These are phyloP conservation scores for Phanerotoma sp. DNA, from an alignment of 2,888 invertebrate species.

Conservation along the genomic window DNA sequence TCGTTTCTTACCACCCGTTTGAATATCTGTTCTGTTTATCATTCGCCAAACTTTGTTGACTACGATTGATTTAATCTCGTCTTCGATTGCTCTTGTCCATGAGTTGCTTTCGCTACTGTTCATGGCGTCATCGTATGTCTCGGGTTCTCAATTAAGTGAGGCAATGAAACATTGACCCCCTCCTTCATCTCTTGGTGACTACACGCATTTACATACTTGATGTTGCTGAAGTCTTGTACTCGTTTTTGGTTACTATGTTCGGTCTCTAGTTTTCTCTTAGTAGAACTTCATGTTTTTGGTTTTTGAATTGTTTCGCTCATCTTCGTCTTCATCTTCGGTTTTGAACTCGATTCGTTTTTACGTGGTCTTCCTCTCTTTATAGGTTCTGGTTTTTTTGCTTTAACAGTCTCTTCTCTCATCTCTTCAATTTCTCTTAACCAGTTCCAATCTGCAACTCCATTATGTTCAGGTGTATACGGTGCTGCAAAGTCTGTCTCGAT, in stretches of 20 bases:
- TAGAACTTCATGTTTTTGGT: conserved; percentile 15
- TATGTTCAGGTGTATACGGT: conserved; percentile 27
- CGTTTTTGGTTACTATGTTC: background rate
- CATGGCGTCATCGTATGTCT: conserved; percentile 23
- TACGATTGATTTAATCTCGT: conserved; percentile 25
- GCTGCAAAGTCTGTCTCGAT: conserved; percentile 17
- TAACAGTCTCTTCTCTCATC: background rate
- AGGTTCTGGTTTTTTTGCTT: conserved; percentile 2
- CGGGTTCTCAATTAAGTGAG: conserved; percentile 21
- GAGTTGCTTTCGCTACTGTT: background rate
- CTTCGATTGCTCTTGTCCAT: conserved; percentile 23
- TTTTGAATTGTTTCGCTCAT: conserved; percentile 13
- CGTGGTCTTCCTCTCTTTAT: conserved; percentile 11
- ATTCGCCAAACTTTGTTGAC: conserved; percentile 28
- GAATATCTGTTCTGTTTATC: conserved; percentile 9
- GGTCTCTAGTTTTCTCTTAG: conserved; percentile 5
- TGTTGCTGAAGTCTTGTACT: conserved; percentile 5
- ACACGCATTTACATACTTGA: background rate
- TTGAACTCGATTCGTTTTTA: background rate
- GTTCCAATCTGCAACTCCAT: conserved; percentile 22
- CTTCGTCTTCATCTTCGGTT: background rate
- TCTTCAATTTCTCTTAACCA: conserved; percentile 3
- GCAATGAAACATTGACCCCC: conserved; percentile 16
- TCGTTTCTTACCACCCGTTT: conserved; percentile 14
- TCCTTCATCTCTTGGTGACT: background rate